Conservation (phyloP, 1,140 invertebrate genomes). For the Lasioglossum baleicum region DNA sequence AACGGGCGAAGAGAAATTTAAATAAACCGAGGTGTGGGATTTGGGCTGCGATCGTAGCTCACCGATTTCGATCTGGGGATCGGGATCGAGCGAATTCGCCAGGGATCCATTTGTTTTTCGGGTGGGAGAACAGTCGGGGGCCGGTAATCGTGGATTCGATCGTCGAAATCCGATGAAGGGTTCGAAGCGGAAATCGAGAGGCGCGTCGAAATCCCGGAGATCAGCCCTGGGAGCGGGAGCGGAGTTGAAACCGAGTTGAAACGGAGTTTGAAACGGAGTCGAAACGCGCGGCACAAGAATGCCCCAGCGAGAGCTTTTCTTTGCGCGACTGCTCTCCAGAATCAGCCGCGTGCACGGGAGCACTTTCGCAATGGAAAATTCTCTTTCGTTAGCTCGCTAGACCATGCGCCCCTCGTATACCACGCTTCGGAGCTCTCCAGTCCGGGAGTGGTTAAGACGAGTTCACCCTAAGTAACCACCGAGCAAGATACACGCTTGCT, state of each 20-base stretch:
- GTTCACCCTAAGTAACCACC: slow-evolving; percentile 31
- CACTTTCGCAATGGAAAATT: slow-evolving; percentile 48
- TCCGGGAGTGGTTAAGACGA: slow-evolving; percentile 44
- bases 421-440: slow-evolving; percentile 23
- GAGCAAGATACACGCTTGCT: background rate
- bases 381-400: slow-evolving; percentile 56
- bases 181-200: slow-evolving; percentile 28
- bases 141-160: slow-evolving; percentile 33
- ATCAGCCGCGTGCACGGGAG: slow-evolving; percentile 41
- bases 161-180: slow-evolving; percentile 27
- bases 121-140: background rate
- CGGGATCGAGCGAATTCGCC: background rate
- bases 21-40: slow-evolving; percentile 22
- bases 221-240: background rate
- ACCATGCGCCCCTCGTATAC: slow-evolving; percentile 32
- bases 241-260: background rate
- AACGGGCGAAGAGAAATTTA: slow-evolving; percentile 7
- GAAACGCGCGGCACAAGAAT: slow-evolving; percentile 29
- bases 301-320: slow-evolving; percentile 19
- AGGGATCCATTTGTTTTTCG: slow-evolving; percentile 30
- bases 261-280: background rate
- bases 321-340: slow-evolving; percentile 39
- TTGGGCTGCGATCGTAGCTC: background rate
- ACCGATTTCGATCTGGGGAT: background rate
- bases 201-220: background rate